A percentile compares a stretch with the other conserved stretches of the same genome.
Evolutionary conservation across 2,797 vertebrate genomes (phyloP).

Genomic region (Sylvilagus floridanus): DNA sequence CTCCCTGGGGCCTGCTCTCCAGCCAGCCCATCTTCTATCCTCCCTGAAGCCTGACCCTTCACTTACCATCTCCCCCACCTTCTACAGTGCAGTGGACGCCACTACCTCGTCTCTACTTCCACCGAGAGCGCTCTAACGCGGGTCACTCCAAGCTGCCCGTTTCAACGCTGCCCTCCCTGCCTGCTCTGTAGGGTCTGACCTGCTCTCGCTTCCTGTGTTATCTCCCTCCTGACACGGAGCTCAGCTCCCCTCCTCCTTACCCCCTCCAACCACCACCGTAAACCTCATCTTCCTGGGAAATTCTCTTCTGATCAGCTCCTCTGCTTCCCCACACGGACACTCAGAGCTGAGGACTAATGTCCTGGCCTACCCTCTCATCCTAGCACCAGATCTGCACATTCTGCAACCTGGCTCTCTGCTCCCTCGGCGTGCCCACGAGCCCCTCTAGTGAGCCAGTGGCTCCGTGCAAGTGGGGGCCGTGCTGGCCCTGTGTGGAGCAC

Average conservation of each 20-base stretch:
- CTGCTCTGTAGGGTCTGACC: not conserved
- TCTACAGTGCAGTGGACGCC: too few species aligned
- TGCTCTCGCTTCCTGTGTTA: not conserved
- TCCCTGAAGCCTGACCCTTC: not conserved
- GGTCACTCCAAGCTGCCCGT: not conserved
- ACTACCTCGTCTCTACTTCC: not conserved
- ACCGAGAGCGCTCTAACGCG: not conserved
- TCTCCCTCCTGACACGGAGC: not conserved
- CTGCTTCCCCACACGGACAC: not conserved
- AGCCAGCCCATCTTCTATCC: not conserved
- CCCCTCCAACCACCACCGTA: not conserved
- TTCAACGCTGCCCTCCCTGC: too few species aligned
- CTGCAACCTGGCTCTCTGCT: accelerated
- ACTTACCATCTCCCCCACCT: not conserved
- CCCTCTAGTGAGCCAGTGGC: not conserved
- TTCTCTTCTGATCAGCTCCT: not conserved
- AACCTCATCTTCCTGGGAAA: not conserved
- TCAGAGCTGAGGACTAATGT: accelerated
- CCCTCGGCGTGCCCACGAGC: accelerated
- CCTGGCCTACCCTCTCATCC: not conserved
- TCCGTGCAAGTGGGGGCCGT: not conserved
- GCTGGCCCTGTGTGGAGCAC: not conserved
- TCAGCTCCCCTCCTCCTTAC: not conserved
- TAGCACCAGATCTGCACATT: not conserved
- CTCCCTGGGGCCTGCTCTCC: not conserved